Percentiles rank a stretch among this genome's conserved stretches.
Conservation (phyloP, 2,113 vertebrate species). For the Oceanites oceanicus region DNA sequence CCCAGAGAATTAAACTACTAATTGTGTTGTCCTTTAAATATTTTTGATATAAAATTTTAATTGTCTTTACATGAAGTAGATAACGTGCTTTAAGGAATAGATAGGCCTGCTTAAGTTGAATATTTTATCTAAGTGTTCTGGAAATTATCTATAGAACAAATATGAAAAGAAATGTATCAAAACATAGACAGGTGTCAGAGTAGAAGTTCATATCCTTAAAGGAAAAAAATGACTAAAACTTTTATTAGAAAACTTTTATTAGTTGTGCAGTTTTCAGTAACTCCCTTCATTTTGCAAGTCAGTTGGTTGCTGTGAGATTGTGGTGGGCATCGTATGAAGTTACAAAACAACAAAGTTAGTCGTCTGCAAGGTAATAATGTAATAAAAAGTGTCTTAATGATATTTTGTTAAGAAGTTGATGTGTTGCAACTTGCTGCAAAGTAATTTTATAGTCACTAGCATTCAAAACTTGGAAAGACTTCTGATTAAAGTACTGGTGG, state of each 20-base stretch:
- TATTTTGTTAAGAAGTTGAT: background rate
- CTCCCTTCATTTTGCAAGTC: background rate
- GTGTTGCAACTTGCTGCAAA: background rate
- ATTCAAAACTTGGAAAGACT: background rate
- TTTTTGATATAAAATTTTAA: background rate
- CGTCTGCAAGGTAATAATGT: background rate
- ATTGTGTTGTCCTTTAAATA: background rate
- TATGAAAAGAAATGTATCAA: background rate
- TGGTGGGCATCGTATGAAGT: background rate
- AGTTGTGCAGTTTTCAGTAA: background rate
- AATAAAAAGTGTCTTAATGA: background rate
- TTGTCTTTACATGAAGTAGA: background rate
- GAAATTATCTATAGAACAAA: background rate
- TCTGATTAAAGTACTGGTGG: background rate
- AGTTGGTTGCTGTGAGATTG: background rate
- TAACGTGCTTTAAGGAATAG: background rate
- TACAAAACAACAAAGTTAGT: background rate
- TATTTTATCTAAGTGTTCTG: background rate
- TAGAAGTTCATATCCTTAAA: background rate
- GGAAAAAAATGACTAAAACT: background rate
- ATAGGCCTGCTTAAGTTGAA: background rate
- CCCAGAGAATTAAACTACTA: background rate
- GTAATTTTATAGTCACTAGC: background rate
- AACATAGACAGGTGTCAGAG: background rate
- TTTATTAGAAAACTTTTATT: background rate